Conservation (phyloP, 92 coral and sea anemone species). For the Plumapathes pennacea region DNA sequence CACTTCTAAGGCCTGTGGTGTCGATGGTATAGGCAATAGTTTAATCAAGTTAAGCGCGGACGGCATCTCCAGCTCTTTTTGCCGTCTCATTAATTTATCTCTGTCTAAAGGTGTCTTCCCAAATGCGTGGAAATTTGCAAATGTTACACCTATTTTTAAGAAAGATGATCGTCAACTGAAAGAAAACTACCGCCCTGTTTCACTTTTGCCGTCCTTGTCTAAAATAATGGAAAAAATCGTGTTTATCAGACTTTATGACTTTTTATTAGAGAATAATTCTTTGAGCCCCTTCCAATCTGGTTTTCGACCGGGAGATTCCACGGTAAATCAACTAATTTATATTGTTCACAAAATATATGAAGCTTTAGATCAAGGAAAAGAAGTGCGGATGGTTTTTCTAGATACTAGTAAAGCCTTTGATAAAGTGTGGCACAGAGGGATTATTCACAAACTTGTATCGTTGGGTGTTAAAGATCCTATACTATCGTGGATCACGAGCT, state of each 20-base stretch:
- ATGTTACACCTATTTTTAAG: conserved; percentile 3
- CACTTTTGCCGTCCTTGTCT: conserved; percentile 43
- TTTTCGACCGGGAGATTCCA: conserved; percentile 55
- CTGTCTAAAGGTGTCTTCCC: conserved; percentile 43
- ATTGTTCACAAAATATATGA: conserved; percentile 43
- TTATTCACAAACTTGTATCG: conserved; percentile 37
- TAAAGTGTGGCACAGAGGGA: conserved; percentile 53
- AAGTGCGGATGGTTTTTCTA: conserved; percentile 57
- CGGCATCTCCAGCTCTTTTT: conserved; percentile 29
- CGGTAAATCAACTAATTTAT: conserved; percentile 46
- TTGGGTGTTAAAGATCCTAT: conserved; percentile 32
- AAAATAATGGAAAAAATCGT: conserved; percentile 49
- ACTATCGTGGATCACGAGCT: conserved; percentile 49
- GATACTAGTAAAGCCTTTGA: conserved; percentile 64
- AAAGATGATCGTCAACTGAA: conserved; percentile 9
- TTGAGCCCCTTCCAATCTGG: conserved; percentile 55
- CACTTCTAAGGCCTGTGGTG: conserved; percentile 48
- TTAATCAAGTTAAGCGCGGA: conserved; percentile 22
- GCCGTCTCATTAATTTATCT: conserved; percentile 21
- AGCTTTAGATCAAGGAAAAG: conserved; percentile 53
- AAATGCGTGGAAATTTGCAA: not conserved
- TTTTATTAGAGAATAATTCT: conserved; percentile 39
- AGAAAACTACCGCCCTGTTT: conserved; percentile 48
- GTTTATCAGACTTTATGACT: conserved; percentile 40
- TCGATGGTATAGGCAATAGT: conserved; percentile 41